A percentile compares a stretch with the other conserved stretches of the same genome.
phyloP scores from a whole-genome alignment of 2,888 invertebrate species.

The Mimas tiliae region DNA sequence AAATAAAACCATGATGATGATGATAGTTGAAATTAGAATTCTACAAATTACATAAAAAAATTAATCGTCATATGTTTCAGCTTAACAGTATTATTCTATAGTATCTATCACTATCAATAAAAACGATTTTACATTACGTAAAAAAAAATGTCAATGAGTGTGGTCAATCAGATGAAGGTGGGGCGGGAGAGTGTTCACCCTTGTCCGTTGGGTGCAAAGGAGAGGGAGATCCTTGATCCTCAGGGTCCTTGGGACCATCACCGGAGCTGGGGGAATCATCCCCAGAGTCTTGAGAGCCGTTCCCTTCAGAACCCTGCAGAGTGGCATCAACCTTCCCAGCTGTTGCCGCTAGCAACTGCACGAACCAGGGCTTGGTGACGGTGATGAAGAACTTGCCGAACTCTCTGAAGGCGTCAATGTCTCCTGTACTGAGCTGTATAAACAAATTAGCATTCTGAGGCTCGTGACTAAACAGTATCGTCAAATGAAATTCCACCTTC shows the following conservation, averaged over 20 bases:
- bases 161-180: background rate
- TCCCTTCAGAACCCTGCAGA: constrained; percentile 20
- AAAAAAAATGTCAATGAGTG: constrained; percentile 10
- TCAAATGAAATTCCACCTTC: constrained; percentile 53
- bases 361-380: constrained; percentile 55
- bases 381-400: constrained; percentile 61
- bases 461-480: constrained; percentile 45
- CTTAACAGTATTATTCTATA: constrained; percentile 53
- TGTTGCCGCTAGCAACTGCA: constrained; percentile 44
- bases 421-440: constrained; percentile 47
- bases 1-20: constrained; percentile 39
- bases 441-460: constrained; percentile 45
- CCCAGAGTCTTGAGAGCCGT: constrained; percentile 35
- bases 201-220: background rate
- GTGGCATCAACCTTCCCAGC: constrained; percentile 36
- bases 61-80: constrained; percentile 44
- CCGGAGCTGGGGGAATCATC: constrained; percentile 6
- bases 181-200: background rate
- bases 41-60: constrained; percentile 50
- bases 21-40: constrained; percentile 43
- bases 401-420: constrained; percentile 49
- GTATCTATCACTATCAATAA: constrained; percentile 44
- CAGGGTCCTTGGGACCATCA: background rate
- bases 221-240: background rate
- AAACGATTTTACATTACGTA: constrained; percentile 32